Evolutionary conservation across 2,113 vertebrate species (phyloP).

Genomic region (Arizona elegans): DNA sequence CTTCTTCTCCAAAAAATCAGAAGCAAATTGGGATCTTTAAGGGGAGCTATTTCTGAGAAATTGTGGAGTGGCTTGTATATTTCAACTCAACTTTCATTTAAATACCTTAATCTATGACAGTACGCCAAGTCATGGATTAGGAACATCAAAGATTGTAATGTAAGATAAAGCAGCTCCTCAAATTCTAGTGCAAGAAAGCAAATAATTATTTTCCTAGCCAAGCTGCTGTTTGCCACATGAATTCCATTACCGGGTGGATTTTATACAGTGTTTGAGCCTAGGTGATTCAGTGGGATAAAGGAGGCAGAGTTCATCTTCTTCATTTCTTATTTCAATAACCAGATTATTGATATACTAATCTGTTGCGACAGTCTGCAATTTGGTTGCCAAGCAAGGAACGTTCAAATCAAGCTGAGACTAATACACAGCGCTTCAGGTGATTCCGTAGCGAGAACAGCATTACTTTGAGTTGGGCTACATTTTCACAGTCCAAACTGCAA

Average conservation of each 20-base stretch:
- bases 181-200: neutral
- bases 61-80: neutral
- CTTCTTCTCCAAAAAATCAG: neutral
- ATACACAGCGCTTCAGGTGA: constrained; percentile 53
- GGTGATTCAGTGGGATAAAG: constrained; percentile 18
- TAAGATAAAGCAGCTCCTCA: neutral
- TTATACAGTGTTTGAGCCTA: neutral
- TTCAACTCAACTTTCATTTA: neutral
- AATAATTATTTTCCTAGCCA: neutral
- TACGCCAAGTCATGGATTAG: neutral
- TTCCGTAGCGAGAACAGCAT: constrained; percentile 57
- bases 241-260: neutral
- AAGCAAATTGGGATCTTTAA: neutral
- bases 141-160: neutral
- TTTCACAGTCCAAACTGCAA: constrained; percentile 40
- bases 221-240: neutral
- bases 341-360: constrained; percentile 34
- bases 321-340: constrained; percentile 25
- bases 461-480: constrained; percentile 60
- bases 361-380: constrained; percentile 45
- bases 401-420: constrained; percentile 67
- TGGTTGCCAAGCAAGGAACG: constrained; percentile 57
- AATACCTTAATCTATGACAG: neutral
- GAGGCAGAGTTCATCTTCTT: constrained; percentile 22
- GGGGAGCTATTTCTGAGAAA: neutral